Conservation (phyloP, 1,140 invertebrate genomes). For the Lamellibrachia luymesi region DNA sequence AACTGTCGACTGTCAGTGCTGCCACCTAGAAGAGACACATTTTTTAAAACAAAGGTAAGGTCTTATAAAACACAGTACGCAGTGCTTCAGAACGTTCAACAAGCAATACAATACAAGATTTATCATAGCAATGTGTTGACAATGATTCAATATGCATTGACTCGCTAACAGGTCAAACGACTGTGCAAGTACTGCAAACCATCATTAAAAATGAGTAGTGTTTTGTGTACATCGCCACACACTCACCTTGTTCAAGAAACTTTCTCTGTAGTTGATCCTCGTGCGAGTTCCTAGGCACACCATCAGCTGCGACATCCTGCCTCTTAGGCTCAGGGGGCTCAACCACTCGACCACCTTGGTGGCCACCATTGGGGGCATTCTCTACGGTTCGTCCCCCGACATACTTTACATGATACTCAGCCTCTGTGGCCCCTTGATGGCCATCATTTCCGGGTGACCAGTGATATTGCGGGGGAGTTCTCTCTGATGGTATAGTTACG, state of each 20-base stretch:
- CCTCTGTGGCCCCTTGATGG: not conserved
- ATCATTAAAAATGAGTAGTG: not conserved
- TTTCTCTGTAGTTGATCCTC: slow-evolving; percentile 24
- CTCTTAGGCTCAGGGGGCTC: slow-evolving; percentile 24
- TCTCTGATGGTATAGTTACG: not conserved
- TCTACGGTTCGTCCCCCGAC: not conserved
- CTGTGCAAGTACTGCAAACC: no score
- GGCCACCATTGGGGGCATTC: not conserved
- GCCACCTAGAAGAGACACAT: slow-evolving; percentile 9
- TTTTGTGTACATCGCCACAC: not conserved
- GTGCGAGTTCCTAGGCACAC: not conserved
- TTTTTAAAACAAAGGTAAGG: not conserved
- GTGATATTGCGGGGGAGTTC: not conserved
- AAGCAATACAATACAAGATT: no score
- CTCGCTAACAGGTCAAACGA: not conserved
- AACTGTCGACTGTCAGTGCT: slow-evolving; percentile 27
- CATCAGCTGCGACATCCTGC: slow-evolving; percentile 13
- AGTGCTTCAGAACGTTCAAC: no score
- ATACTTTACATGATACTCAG: not conserved
- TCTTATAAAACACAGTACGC: no score
- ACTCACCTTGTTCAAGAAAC: slow-evolving; percentile 32
- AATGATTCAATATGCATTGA: not conserved
- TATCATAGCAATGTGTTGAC: no score
- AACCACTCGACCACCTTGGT: slow-evolving; percentile 19
- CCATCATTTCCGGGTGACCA: not conserved